Evolutionary conservation across 2,888 invertebrate genomes (phyloP), one percentile per base, ranked within the genome.

Genomic region (Morpho achilles): DNA sequence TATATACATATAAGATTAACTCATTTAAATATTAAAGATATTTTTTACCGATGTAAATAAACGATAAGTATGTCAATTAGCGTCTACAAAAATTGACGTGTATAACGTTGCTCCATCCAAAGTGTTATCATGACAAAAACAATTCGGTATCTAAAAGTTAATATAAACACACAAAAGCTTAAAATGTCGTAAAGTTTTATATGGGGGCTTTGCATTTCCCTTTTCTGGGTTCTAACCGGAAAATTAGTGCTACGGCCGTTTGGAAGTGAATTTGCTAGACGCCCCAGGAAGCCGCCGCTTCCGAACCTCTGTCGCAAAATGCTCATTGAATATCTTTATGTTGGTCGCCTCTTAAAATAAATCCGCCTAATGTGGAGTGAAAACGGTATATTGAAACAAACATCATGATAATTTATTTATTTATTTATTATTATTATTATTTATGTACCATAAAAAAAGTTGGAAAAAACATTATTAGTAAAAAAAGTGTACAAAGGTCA

Each of bases 231-330:
- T 58, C 48, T 50, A 55, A 61, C 66, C 66, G 69, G 66, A 69
- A 69, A 69, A 69, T 67, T 69, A 69, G 68, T 63, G 66, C 39
- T 53, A 50, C 59, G 58, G 58, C 54, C 55, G 62, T 61, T 67
- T 67, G 61, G 53, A 61, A 60, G 59, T 63, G 58, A 56, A 56
- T 50, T 50, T 51, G 55, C 50, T 45, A n/a, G 47, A 22, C 51
- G n/a, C 45, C 53, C 53, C 58, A 52, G 60, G 53, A 60, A 56
- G 51, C 32, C 44, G 46, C 43, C 41, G 49, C 43, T 56, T 67
- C 64, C 64, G 59, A 59, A 54, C 45, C 9, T 47, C 53, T 53
- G 56, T 44, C 57, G 52, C 41, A 56, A 50, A 44, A 58, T 46
- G 43, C 58, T 59, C 54, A 54, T 59, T 59, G 55, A 54, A 53